Base-by-base conservation (phyloP, 1,140 invertebrate species). In the Araneus ventricosus region DNA sequence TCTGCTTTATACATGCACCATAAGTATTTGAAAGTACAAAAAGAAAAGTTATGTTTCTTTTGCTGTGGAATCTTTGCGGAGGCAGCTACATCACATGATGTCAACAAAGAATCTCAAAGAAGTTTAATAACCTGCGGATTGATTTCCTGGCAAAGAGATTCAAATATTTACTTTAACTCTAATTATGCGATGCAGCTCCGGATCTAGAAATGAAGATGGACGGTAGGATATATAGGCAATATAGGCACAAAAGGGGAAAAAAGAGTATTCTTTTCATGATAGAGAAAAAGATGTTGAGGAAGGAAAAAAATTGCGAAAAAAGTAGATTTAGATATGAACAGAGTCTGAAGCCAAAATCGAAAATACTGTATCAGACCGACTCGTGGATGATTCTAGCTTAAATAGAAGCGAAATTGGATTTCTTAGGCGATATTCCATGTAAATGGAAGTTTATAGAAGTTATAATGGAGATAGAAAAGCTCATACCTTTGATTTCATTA, bases 111-210 rank as follows among this genome's bases (percentile, higher is more conserved):
- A 10, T 80, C 79, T 34, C 79, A 14, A 80, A 37, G 79, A n/a
- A n/a, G n/a, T n/a, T n/a, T n/a, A n/a, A n/a, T n/a, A n/a, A n/a
- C n/a, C n/a, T n/a, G n/a, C n/a, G 79, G 79, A 80, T 80, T 80
- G 79, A 80, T 80, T 80, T 80, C 79, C 79, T 4, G 27, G 79
- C 27, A 27, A 80, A 6, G 30, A 24, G 79, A 17, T 39, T 80
- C 79, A 80, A 80, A 80, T 80, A 80, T 80, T 80, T 80, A 34
- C 79, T 80, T 80, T 57, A 57, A 57, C 52, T 57, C 52, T 7
- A 41, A 30, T 30, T 80, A 10, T 20, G 27, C 79, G 20, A n/a
- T 80, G 14, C 37, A 10, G 27, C 27, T n/a, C n/a, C 10, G 37
- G 30, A 80, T 22, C 79, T 20, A 20, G 17, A 39, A 39, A 80